These are phyloP conservation scores for Philopedon plagiatum DNA, from an alignment of 2,888 invertebrate genomes.

Conservation along the genomic window DNA sequence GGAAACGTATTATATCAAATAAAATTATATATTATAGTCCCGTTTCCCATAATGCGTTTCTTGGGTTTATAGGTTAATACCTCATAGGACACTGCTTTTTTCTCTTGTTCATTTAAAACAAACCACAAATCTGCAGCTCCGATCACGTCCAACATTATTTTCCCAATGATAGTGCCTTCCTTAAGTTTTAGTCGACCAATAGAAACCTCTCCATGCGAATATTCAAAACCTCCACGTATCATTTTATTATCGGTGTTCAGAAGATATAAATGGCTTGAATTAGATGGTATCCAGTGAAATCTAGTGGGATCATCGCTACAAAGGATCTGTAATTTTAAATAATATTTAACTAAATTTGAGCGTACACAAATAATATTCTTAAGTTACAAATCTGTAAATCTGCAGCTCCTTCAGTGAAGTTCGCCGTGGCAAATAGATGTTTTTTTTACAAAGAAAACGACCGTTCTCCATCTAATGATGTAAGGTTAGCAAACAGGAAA, in stretches of 20 bases:
- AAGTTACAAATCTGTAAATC: too few relatives aligned
- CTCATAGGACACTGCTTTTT: not conserved
- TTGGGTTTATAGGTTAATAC: not conserved
- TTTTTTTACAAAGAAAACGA: too few relatives aligned
- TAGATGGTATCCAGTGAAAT: constrained; percentile 17
- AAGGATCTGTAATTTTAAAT: constrained; percentile 11
- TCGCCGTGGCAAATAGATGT: too few relatives aligned
- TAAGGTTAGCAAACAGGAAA: too few relatives aligned
- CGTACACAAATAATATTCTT: too few relatives aligned
- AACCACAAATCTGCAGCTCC: not conserved
- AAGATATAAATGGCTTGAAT: not conserved
- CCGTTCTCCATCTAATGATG: too few relatives aligned
- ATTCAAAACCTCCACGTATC: constrained; percentile 2
- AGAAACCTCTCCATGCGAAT: not conserved
- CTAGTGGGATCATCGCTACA: constrained; percentile 3
- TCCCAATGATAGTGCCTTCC: not conserved
- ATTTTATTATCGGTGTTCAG: not conserved
- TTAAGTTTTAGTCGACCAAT: not conserved
- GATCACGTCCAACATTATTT: not conserved
- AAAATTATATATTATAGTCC: too few relatives aligned
- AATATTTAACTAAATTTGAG: too few relatives aligned
- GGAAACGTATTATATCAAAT: too few relatives aligned
- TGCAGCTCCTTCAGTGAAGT: too few relatives aligned
- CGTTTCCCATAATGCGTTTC: too few relatives aligned
- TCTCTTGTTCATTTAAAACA: not conserved